Conservation (phyloP, 1,140 invertebrate genomes). For the Agrilus planipennis region DNA sequence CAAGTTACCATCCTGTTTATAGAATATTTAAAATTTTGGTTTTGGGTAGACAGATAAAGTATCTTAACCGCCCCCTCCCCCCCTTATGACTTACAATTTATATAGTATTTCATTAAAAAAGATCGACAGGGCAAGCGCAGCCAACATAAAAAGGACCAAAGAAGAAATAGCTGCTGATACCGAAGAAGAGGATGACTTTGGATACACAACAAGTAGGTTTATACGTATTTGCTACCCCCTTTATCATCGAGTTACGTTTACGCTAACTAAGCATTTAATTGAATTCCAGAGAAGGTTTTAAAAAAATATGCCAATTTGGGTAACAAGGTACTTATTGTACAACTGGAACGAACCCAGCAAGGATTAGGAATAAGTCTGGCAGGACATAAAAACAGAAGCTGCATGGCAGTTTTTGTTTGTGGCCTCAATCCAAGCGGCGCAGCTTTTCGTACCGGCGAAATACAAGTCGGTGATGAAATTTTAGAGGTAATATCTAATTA, state of each 20-base stretch:
- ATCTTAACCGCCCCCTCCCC: too few relatives aligned
- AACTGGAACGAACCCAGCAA: slow-evolving; percentile 50
- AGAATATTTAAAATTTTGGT: too few relatives aligned
- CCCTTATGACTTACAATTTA: neutral
- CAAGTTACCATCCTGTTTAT: too few relatives aligned
- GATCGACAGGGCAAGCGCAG: slow-evolving; percentile 83
- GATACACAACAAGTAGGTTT: slow-evolving; percentile 87
- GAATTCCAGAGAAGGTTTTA: too few relatives aligned
- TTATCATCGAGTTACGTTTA: slow-evolving; percentile 8
- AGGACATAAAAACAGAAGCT: slow-evolving; percentile 85
- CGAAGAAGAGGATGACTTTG: slow-evolving; percentile 80
- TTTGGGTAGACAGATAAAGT: neutral
- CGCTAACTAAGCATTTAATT: too few relatives aligned
- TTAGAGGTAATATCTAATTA: slow-evolving; percentile 86
- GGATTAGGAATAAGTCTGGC: slow-evolving; percentile 82
- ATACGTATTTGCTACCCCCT: too few relatives aligned
- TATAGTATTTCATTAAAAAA: slow-evolving; percentile 32
- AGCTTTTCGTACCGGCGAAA: slow-evolving; percentile 58
- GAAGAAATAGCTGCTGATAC: slow-evolving; percentile 65
- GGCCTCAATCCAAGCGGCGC: slow-evolving; percentile 83
- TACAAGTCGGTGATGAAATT: slow-evolving; percentile 90
- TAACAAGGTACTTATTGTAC: slow-evolving; percentile 53
- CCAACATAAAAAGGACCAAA: slow-evolving; percentile 63
- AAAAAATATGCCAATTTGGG: slow-evolving; percentile 80
- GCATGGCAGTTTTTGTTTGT: slow-evolving; percentile 94